Conservation (phyloP, 2,113 vertebrate species). For the Cyprinus carpio region DNA sequence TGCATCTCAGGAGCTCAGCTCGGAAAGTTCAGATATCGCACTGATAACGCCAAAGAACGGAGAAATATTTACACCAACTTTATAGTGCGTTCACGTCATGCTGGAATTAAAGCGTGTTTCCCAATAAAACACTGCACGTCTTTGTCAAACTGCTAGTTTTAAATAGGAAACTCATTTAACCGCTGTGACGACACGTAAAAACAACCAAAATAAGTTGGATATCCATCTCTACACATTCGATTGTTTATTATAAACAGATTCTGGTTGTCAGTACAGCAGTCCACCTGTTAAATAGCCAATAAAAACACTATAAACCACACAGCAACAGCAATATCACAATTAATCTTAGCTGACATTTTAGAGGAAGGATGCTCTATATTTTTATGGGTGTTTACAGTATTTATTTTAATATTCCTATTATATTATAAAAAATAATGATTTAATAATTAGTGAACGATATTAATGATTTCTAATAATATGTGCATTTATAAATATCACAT, state of each 20-base stretch:
- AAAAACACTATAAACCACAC: neutral
- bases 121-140: neutral
- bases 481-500: neutral
- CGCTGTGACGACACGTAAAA: no score
- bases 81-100: neutral
- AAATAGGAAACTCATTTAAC: neutral
- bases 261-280: no score
- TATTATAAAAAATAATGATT: neutral
- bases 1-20: neutral
- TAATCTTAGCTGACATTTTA: neutral
- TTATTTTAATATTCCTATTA: neutral
- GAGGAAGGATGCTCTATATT: neutral
- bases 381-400: neutral
- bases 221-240: neutral
- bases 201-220: neutral
- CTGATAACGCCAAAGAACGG: neutral
- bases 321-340: neutral
- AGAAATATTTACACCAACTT: neutral
- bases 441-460: neutral
- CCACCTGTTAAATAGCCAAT: no score
- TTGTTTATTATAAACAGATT: no score
- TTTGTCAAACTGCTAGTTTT: neutral
- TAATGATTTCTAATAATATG: neutral
- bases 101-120: slow-evolving; percentile 40
- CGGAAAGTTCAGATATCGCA: neutral